These are phyloP conservation scores for Columba livia DNA, from an alignment of 2,113 vertebrate genomes.

Conservation along the genomic window DNA sequence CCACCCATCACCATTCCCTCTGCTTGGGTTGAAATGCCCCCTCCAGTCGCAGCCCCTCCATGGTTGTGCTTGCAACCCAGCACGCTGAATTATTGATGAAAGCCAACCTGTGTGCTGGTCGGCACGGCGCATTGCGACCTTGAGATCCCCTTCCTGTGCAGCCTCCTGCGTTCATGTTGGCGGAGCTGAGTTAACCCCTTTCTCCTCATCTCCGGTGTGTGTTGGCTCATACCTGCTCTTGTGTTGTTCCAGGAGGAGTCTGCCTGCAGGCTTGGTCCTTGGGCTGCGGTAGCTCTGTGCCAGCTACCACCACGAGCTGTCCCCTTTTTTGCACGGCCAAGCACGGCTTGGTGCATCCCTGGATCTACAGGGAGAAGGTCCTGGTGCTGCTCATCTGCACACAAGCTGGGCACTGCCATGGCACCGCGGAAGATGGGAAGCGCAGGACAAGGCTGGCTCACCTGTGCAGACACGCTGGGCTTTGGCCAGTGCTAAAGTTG, in stretches of 20 bases:
- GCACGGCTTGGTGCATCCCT: background rate
- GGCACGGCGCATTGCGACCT: background rate
- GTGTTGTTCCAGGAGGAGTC: background rate
- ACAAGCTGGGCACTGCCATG: background rate
- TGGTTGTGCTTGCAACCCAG: accelerated
- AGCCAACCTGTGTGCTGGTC: background rate
- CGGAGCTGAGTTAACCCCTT: background rate
- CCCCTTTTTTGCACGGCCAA: background rate
- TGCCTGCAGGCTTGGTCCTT: background rate
- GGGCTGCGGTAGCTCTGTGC: background rate
- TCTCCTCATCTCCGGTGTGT: accelerated
- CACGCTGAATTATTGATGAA: background rate
- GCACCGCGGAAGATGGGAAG: background rate
- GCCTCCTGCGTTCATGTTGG: background rate
- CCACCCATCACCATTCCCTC: background rate
- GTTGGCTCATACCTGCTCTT: background rate
- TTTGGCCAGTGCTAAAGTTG: background rate
- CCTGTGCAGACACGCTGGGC: background rate
- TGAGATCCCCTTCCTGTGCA: background rate
- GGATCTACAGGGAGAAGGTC: background rate
- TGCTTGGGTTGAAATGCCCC: background rate
- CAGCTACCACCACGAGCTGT: background rate
- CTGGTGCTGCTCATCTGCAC: background rate
- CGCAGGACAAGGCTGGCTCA: background rate
- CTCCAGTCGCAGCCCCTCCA: accelerated